Base-by-base conservation (phyloP, 2,797 vertebrate genomes). In the Lates japonicus region DNA sequence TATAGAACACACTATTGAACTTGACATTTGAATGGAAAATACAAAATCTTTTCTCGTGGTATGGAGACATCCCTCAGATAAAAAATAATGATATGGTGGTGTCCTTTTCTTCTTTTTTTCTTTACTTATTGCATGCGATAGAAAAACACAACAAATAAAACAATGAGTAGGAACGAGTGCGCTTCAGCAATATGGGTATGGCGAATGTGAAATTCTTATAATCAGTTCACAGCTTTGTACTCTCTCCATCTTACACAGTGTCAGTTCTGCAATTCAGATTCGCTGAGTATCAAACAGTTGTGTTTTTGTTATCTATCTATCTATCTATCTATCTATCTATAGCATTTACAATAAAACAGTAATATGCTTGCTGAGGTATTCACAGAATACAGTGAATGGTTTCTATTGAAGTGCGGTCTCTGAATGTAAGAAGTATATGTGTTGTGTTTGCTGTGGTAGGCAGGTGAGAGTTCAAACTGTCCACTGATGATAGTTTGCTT, bases 211-310 rank as follows among this genome's bases (percentile, higher is more conserved):
- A 93, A 94, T 88, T 90, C 72, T 81, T 86, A 76, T 85, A 91
- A 84, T 88, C 82, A 88, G 84, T 94, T 95, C 95, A 95, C 94
- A 96, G 93, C 94, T 96, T 96, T 93, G 95, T 95, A 93, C 87
- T 94, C 95, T 95, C 94, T 93, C 96, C 95, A 74, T 95, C 95
- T 90, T 96, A 96, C 97, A 98, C 97, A 98, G 97, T 98, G 97
- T 97, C 96, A 94, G 96, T 97, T 97, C 94, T 95, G 95, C 96
- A 96, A 91, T 95, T 96, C 95, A 96, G 93, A 88, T 94, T 94
- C 92, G 88, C 92, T 93, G 94, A 95, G 92, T 93, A 90, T 90
- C 87, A 85, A 92, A 91, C 84, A 86, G 74, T 91, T 90, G 77
- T 92, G 81, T 52, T 87, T 87, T 80, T 88, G 76, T 86, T 87